These are phyloP conservation scores for Ophraella communa DNA, from an alignment of 2,888 invertebrate species.

Conservation along the genomic window DNA sequence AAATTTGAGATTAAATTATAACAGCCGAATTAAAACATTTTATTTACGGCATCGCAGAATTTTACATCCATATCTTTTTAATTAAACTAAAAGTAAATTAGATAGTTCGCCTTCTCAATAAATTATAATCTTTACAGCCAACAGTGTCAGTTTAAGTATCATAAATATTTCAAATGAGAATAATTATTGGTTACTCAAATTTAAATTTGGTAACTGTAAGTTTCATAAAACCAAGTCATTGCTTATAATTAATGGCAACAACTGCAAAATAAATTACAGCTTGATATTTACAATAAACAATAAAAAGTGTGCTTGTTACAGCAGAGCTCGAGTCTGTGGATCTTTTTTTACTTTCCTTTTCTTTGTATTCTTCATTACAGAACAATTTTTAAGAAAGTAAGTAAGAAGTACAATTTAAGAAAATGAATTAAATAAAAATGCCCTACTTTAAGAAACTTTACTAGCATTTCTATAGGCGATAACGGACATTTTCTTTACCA, in stretches of 20 bases:
- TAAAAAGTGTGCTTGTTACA: no score
- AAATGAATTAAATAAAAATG: no score
- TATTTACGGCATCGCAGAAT: neutral
- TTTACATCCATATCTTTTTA: neutral
- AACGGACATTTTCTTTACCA: neutral
- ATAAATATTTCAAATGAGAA: neutral
- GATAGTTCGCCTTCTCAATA: neutral
- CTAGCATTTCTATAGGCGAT: no score
- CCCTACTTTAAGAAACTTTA: no score
- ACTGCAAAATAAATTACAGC: no score
- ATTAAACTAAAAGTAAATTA: neutral
- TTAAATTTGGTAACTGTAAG: neutral
- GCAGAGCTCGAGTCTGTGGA: no score
- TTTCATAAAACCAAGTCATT: neutral
- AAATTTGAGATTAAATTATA: neutral
- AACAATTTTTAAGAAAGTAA: no score
- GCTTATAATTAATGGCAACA: neutral
- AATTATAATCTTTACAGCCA: neutral
- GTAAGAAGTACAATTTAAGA: no score
- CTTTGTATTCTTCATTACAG: no score
- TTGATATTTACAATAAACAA: no score
- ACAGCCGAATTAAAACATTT: neutral
- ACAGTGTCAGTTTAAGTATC: neutral
- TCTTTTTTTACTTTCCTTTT: no score
- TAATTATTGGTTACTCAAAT: neutral